Evolutionary conservation across 2,113 vertebrate species (phyloP).

Genomic region (Pelvicachromis taeniatus): DNA sequence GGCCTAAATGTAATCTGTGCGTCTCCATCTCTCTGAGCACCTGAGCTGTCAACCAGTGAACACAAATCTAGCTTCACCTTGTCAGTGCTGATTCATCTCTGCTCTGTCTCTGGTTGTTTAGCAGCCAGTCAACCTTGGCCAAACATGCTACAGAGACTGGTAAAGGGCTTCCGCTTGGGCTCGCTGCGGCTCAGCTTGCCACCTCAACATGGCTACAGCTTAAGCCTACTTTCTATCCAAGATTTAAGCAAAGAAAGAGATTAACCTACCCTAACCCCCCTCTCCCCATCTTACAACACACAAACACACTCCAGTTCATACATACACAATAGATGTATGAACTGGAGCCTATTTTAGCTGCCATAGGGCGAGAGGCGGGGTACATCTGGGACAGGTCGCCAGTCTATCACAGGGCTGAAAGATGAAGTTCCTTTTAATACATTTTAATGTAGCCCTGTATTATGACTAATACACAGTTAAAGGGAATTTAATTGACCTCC

Average conservation of each 20-base stretch:
- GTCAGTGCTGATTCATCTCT: slow-evolving; percentile 64
- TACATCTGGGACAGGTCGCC: not conserved
- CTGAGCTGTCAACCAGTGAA: slow-evolving; percentile 63
- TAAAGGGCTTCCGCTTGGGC: slow-evolving; percentile 35
- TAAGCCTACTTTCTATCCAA: slow-evolving; percentile 23
- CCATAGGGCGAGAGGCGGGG: not conserved
- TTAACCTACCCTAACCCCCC: not conserved
- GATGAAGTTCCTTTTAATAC: slow-evolving; percentile 29
- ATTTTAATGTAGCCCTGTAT: slow-evolving; percentile 6
- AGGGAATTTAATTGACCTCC: slow-evolving; percentile 71
- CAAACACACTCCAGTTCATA: no score
- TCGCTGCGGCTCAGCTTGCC: slow-evolving; percentile 15
- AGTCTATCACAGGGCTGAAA: not conserved
- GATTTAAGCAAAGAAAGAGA: slow-evolving; percentile 7
- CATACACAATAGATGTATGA: not conserved
- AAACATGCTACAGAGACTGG: slow-evolving; percentile 36
- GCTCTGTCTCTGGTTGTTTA: slow-evolving; percentile 61
- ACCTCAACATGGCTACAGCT: not conserved
- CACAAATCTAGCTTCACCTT: slow-evolving; percentile 55
- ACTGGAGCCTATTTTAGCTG: not conserved
- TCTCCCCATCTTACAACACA: not conserved
- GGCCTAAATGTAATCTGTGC: slow-evolving; percentile 64
- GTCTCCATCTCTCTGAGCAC: slow-evolving; percentile 67
- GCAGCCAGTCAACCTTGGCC: slow-evolving; percentile 65
- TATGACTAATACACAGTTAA: slow-evolving; percentile 69